Evolutionary conservation across 2,113 vertebrate genomes (phyloP).

Genomic region (Melanocharis versteri): DNA sequence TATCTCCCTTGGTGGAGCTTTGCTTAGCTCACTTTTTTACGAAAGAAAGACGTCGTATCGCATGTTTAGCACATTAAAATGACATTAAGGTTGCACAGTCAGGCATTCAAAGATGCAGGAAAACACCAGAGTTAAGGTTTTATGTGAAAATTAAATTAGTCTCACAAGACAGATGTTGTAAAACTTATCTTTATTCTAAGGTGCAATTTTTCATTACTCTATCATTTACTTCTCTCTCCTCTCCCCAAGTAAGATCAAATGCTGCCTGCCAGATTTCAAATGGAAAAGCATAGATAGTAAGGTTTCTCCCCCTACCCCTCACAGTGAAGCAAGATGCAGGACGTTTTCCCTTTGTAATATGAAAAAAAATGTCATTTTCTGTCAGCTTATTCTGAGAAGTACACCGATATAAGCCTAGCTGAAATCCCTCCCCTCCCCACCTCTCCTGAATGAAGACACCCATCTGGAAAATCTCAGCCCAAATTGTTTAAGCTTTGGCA

Average conservation of each 20-base stretch:
- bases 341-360: background rate
- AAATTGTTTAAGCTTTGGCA: slow-evolving; percentile 28
- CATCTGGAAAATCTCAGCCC: slow-evolving; percentile 44
- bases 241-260: background rate
- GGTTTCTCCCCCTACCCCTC: background rate
- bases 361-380: background rate
- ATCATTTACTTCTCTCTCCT: background rate
- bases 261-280: background rate
- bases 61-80: background rate
- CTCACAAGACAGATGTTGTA: background rate
- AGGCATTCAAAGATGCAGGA: background rate
- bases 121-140: background rate
- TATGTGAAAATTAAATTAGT: background rate
- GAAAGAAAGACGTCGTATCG: background rate
- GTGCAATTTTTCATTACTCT: background rate
- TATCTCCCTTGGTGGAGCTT: background rate
- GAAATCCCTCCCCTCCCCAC: background rate
- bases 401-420: background rate
- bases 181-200: background rate
- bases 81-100: background rate
- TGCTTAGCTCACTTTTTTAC: background rate
- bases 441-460: background rate
- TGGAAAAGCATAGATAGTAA: background rate
- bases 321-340: background rate
- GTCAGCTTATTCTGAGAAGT: background rate